Base-by-base conservation (phyloP, 2,113 vertebrate species). In the Dipodomys merriami region DNA sequence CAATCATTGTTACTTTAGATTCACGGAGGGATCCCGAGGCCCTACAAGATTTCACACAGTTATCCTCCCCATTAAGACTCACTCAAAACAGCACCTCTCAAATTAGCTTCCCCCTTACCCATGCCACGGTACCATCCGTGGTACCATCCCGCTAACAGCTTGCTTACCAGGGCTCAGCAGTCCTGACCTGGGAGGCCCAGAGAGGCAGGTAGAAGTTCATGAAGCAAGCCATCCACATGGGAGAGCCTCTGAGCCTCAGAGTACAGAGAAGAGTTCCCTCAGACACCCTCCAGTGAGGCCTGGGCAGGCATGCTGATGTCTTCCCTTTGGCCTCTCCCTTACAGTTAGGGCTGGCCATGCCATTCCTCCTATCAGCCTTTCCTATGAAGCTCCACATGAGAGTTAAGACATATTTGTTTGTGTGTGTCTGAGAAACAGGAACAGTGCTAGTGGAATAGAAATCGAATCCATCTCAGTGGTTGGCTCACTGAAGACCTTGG, bases 401-500 rank as follows among this genome's bases (percentile, higher is more conserved):
- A 19, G 3, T 29, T 3, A 35, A 35, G 8, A 18, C 0, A 1
- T 68, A 5, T 9, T 6, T 85, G 22, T 49, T 46, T 49, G 30
- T 62, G 23, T 49, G 2, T 49, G 39, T 74, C 18, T 60, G 44
- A 49, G 29, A 76, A 46, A 87, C 12, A 76, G 74, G 69, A 19
- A n/a, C 30, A 20, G 18, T 53, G 39, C 5, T 20, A 7, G 73
- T 29, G 3, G 12, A 46, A 53, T 2, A 46, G 39, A 76, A 44
- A 64, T 76, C 73, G 23, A 74, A 76, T 30, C 49, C 33, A 27
- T 44, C 29, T 72, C 69, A 12, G 19, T 62, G 35, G 0, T 2
- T 0, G 4, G 25, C 46, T 53, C 23, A 6, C 67, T 2, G 9
- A 25, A 94, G 90, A 96, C 94, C 95, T 65, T 93, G 95, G 95